Conservation (phyloP, 2,113 vertebrate species). For the Psephotus haematonotus region DNA sequence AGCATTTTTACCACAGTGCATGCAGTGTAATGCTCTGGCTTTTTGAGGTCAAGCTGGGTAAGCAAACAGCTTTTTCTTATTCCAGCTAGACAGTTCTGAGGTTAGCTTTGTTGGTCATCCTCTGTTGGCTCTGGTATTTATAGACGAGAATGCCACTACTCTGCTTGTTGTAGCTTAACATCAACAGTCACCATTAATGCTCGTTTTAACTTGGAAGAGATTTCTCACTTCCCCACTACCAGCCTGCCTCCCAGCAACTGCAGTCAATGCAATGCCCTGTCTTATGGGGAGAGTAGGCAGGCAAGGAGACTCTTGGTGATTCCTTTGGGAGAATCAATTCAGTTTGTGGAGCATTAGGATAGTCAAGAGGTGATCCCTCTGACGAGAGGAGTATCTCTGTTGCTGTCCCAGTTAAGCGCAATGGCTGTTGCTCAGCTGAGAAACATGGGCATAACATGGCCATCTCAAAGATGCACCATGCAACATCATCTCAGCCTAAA, state of each 20-base stretch:
- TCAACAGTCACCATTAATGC: not conserved
- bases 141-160: not conserved
- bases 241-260: not conserved
- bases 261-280: not conserved
- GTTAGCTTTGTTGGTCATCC: constrained; percentile 7
- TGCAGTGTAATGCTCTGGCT: not conserved
- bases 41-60: not conserved
- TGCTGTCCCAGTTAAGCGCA: not conserved
- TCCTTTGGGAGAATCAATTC: not conserved
- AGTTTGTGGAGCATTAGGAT: not conserved
- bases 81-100: not conserved
- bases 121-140: constrained; percentile 10
- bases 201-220: not conserved
- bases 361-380: not conserved
- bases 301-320: not conserved
- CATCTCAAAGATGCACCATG: not conserved
- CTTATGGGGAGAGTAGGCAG: not conserved
- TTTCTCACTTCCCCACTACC: not conserved
- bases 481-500: not conserved
- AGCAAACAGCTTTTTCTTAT: constrained; percentile 4
- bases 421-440: not conserved
- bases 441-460: not conserved
- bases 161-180: not conserved
- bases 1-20: not conserved
- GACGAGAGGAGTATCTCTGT: not conserved